Base-by-base conservation (phyloP, 2,113 vertebrate genomes). In the Trachemys scripta region DNA sequence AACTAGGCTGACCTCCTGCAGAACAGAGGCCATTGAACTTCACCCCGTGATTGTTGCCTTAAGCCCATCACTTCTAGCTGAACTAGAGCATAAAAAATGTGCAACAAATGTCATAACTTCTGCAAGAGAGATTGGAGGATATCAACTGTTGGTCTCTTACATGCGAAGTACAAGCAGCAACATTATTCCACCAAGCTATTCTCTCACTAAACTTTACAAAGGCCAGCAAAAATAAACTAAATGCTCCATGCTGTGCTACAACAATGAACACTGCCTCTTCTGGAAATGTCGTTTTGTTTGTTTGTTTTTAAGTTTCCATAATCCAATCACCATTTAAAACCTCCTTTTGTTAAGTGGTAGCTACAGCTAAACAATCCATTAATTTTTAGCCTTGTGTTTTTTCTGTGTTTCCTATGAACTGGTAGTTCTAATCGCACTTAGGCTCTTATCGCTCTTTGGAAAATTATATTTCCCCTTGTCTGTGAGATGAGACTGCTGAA, bases 401-500 rank as follows among this genome's bases (percentile, higher is more conserved):
- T 35, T 14, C 10, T 82, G 35, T 79, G 38, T 79, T 93, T 83
- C 57, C 45, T 57, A 91, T 87, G 85, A 80, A 25, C 38, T 87
- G 56, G 9, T 49, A 35, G 8, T 57, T 82, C 54, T 88, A 90
- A 95, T 90, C 27, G 75, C 51, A 38, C 81, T 82, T 96, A 90
- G 92, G 24, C 54, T 92, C 59, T 94, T 82, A 90, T 90, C 80
- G 59, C 50, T 87, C 1, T 12, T 69, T 19, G 47, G 42, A 51
- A 96, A 96, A 86, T 80, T 88, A n/a, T 56, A 22, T 93, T 95
- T 90, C 80, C 87, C 85, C 79, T 91, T 80, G 27, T 54, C 87
- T 90, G 90, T 75, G 75, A 91, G 27, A 54, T 75, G 19, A 54
- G 42, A 85, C 87, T 83, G 86, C 87, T 87, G 93, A 72, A 65